Conservation (phyloP, 1,140 invertebrate species). For the Pseudoatta argentina region DNA sequence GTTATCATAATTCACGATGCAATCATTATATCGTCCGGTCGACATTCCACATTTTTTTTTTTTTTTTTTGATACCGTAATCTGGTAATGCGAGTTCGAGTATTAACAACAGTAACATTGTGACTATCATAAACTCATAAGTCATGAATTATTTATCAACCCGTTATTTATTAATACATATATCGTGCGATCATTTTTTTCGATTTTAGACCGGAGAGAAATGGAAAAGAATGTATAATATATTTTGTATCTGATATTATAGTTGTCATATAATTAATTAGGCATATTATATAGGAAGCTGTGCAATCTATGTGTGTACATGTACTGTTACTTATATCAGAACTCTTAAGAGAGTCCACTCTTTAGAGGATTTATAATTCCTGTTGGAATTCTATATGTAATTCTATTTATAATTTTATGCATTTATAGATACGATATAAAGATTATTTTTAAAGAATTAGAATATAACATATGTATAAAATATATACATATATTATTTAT, state of each 20-base stretch:
- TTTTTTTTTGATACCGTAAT: slow-evolving; percentile 23
- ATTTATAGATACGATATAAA: too few species aligned
- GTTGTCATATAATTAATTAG: background rate
- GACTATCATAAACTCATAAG: slow-evolving; percentile 30
- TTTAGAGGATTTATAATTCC: too few species aligned
- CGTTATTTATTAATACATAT: slow-evolving; percentile 39
- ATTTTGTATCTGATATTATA: background rate
- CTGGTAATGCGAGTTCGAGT: slow-evolving; percentile 1
- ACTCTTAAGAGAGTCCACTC: too few species aligned
- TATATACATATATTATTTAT: too few species aligned
- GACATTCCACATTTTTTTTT: background rate
- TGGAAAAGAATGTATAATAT: background rate
- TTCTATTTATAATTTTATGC: too few species aligned
- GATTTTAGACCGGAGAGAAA: background rate
- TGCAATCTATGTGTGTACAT: too few species aligned
- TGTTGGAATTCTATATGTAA: too few species aligned
- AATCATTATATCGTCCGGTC: slow-evolving; percentile 2
- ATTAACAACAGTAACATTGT: slow-evolving; percentile 63
- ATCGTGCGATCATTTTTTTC: background rate
- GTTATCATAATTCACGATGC: slow-evolving; percentile 19
- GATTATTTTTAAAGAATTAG: too few species aligned
- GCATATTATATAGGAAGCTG: too few species aligned
- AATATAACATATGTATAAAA: too few species aligned
- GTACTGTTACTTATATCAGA: too few species aligned
- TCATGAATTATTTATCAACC: too few species aligned